Evolutionary conservation across 1,140 invertebrate genomes (phyloP).

Genomic region (Heliothis subflexa): DNA sequence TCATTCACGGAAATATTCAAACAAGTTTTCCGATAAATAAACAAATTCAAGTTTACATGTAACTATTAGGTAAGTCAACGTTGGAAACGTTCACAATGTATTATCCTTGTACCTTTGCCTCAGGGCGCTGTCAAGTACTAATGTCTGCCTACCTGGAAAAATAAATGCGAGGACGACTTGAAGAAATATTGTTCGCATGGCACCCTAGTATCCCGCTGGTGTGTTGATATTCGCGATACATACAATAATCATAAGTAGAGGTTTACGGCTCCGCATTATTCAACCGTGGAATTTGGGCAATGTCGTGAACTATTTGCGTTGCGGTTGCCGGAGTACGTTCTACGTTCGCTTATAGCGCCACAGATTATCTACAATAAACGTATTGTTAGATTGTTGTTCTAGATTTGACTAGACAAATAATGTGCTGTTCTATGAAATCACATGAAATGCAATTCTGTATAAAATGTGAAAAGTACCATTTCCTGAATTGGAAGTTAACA

Average conservation of each 20-base stretch:
- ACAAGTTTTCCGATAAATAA: neutral
- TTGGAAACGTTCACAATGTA: slow-evolving; percentile 13
- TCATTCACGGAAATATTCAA: neutral
- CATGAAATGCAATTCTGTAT: too few relatives aligned
- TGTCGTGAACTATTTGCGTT: slow-evolving; percentile 32
- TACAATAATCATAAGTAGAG: slow-evolving; percentile 40
- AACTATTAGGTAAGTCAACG: neutral
- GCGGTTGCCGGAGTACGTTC: slow-evolving; percentile 14
- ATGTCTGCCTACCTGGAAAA: slow-evolving; percentile 15
- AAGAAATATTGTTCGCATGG: slow-evolving; percentile 20
- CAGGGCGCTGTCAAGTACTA: slow-evolving; percentile 14
- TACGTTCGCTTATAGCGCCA: slow-evolving; percentile 1
- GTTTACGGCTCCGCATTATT: slow-evolving; percentile 24
- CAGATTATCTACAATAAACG: slow-evolving; percentile 21
- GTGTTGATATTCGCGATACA: slow-evolving; percentile 25
- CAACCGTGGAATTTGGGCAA: slow-evolving; percentile 29
- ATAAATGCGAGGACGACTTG: slow-evolving; percentile 30
- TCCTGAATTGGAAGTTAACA: too few relatives aligned
- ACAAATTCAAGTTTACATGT: slow-evolving; percentile 8
- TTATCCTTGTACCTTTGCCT: neutral
- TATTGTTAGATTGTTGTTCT: neutral
- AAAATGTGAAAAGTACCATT: too few relatives aligned
- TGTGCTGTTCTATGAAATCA: neutral
- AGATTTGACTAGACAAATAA: neutral
- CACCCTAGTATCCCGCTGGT: slow-evolving; percentile 2